Percentiles rank a stretch among this genome's conserved stretches.
Evolutionary conservation across 1,140 invertebrate species (phyloP).

Genomic region (Drosophila repleta): DNA sequence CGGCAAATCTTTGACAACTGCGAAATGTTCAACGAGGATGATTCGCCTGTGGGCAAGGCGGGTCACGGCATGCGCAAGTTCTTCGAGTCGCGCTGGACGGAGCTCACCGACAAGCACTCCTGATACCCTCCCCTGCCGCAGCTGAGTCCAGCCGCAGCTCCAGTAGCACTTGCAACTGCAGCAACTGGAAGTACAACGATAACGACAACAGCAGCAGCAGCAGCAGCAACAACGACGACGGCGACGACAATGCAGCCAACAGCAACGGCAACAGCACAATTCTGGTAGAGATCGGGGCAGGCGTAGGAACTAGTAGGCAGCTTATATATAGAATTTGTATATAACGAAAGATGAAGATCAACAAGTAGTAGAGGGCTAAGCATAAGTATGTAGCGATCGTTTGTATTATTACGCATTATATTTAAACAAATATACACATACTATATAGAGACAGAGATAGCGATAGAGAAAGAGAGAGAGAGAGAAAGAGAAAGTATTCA

Average conservation of each 20-base stretch:
- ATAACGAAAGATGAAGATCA: slow-evolving; percentile 36
- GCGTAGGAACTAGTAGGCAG: slow-evolving; percentile 2
- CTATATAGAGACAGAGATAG: slow-evolving; percentile 31
- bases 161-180: slow-evolving; percentile 24
- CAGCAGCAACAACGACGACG: neutral
- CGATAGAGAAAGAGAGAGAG: slow-evolving; percentile 13
- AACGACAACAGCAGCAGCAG: neutral
- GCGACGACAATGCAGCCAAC: slow-evolving; percentile 17
- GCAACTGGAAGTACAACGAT: slow-evolving; percentile 12
- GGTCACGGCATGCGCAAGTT: slow-evolving; percentile 95
- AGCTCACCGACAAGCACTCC: slow-evolving; percentile 85
- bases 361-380: slow-evolving; percentile 11
- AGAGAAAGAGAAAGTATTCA: slow-evolving; percentile 44
- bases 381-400: slow-evolving; percentile 40
- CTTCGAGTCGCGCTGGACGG: slow-evolving; percentile 94
- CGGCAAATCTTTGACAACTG: slow-evolving; percentile 98
- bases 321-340: slow-evolving; percentile 49
- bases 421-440: slow-evolving; percentile 34
- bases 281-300: slow-evolving; percentile 63
- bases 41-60: slow-evolving; percentile 97
- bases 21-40: slow-evolving; percentile 98
- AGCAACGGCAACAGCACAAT: slow-evolving; percentile 66
- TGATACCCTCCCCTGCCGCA: slow-evolving; percentile 62
- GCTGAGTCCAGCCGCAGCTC: neutral
- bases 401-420: slow-evolving; percentile 50